Base-by-base conservation (phyloP, 2,797 vertebrate species). In the Xiphorhynchus erythropygius region DNA sequence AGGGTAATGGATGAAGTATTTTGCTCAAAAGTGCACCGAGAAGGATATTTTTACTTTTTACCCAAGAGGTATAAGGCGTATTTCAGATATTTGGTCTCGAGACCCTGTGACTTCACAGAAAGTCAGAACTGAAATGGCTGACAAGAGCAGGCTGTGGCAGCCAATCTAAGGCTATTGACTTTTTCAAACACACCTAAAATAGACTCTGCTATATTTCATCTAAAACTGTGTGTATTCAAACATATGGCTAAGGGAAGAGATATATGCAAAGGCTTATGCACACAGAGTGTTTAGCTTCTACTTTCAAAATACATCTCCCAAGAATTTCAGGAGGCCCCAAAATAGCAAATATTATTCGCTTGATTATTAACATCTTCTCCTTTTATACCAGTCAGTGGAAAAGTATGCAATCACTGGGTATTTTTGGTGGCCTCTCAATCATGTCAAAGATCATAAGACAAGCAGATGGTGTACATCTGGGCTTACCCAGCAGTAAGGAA, bases 401-500 rank as follows among this genome's bases (percentile, higher is more conserved):
- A 96, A 93, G 85, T 96, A 97, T 96, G 96, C 94, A 91, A 94
- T 96, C 91, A 76, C 89, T 55, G 93, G 85, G 93, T 97, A 96
- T 97, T 96, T 97, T 91, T 95, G 96, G 96, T 96, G 96, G 94
- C 96, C 96, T 94, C 95, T 97, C 96, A 96, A 96, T 96, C 96
- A 97, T 95, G 96, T 97, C 96, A 96, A 96, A 97, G 96, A 96
- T 96, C 96, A 93, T 90, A 95, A 96, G 96, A 95, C 94, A 96
- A 97, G 83, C 96, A 97, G 96, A 97, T 97, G 96, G 96, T 89
- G 96, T 96, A 96, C 96, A 97, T 97, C 96, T 97, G 95, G 96
- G 95, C 96, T 96, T 84, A 94, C 95, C 96, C 95, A 97, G 96
- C 93, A 94, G 96, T 96, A 93, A 96, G 91, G 91, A 93, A 82